Evolutionary conservation across 2,113 vertebrate species (phyloP).

Genomic region (Mus spicilegus): DNA sequence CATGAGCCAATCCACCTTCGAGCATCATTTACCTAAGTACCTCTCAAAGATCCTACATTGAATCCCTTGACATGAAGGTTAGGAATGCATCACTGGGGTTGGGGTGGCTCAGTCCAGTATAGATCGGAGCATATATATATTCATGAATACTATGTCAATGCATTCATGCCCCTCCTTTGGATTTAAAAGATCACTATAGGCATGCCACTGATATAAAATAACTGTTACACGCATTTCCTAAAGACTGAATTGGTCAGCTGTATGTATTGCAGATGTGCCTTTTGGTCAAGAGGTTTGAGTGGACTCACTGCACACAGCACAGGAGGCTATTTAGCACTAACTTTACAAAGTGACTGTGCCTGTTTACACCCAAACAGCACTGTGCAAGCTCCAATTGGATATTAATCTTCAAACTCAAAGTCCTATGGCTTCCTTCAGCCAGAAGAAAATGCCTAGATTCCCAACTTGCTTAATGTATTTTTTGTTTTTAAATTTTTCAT

Average conservation of each 20-base stretch:
- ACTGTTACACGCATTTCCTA: neutral
- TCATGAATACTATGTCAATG: neutral
- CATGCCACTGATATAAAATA: neutral
- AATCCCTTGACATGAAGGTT: neutral
- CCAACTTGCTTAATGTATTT: neutral
- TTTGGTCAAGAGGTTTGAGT: neutral
- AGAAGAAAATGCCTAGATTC: neutral
- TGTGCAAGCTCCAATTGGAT: neutral
- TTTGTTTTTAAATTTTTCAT: neutral
- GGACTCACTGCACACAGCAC: neutral
- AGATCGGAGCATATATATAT: neutral
- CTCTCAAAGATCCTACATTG: neutral
- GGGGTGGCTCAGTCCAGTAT: neutral
- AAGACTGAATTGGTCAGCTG: neutral
- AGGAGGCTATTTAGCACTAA: neutral
- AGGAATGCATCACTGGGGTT: neutral
- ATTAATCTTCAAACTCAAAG: neutral
- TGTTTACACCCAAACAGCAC: neutral
- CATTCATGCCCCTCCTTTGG: neutral
- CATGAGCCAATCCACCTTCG: neutral
- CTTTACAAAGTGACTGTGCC: slow-evolving; percentile 1
- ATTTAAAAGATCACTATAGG: neutral
- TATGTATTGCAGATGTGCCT: neutral
- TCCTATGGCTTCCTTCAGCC: neutral
- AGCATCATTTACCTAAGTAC: neutral